These are phyloP conservation scores for Sebastes trivittatus DNA, from an alignment of 2,797 vertebrate species.

Conservation along the genomic window DNA sequence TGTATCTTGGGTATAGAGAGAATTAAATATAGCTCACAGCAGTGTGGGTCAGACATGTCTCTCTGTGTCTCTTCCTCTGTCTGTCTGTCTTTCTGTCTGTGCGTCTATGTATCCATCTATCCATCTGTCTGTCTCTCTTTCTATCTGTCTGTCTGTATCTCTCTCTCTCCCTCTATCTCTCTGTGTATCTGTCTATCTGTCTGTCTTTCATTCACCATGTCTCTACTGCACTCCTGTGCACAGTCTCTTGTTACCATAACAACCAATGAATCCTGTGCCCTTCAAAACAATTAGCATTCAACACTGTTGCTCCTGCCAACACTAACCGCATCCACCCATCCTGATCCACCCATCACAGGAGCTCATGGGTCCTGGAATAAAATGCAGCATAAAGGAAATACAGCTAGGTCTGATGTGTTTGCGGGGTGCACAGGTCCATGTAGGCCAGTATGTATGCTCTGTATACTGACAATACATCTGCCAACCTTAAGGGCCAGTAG, in stretches of 20 bases:
- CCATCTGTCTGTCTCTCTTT: too few species aligned
- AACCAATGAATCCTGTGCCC: slow-evolving; percentile 79
- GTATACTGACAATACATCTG: slow-evolving; percentile 19
- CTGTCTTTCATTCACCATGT: slow-evolving; percentile 30
- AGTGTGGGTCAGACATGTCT: neutral
- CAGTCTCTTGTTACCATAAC: slow-evolving; percentile 79
- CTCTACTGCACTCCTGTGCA: slow-evolving; percentile 49
- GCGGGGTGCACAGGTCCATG: neutral
- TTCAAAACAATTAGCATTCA: slow-evolving; percentile 87
- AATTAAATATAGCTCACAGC: neutral
- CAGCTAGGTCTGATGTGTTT: slow-evolving; percentile 8
- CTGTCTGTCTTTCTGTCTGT: neutral
- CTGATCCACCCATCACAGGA: slow-evolving; percentile 49
- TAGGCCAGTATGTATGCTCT: slow-evolving; percentile 3
- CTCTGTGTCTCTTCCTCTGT: neutral
- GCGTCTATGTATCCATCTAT: neutral
- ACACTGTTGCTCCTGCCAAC: slow-evolving; percentile 66
- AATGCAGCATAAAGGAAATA: slow-evolving; percentile 35
- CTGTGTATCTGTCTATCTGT: neutral
- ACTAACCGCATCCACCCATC: slow-evolving; percentile 64
- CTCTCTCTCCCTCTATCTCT: neutral
- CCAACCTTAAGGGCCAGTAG: slow-evolving; percentile 19
- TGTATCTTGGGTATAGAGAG: neutral
- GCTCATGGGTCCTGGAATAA: slow-evolving; percentile 35
- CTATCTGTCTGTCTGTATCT: too few species aligned